phyloP scores from a whole-genome alignment of 2,113 vertebrate genomes.

The Anoura caudifer region DNA sequence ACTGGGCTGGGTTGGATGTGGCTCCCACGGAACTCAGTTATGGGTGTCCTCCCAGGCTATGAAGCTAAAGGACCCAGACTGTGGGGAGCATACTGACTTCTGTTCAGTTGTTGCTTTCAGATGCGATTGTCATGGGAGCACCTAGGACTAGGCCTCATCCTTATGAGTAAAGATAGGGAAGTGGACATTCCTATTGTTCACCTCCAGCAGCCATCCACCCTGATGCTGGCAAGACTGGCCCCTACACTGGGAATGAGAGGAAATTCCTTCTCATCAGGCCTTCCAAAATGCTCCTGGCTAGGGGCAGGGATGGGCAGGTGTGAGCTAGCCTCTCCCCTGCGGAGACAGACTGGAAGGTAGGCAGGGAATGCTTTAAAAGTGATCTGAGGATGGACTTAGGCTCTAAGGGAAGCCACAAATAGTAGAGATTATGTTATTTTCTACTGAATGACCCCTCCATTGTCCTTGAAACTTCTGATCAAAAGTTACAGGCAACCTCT shows the following conservation, averaged over 20 bases:
- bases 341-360: neutral
- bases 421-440: neutral
- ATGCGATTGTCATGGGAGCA: neutral
- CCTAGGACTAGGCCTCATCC: neutral
- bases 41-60: neutral
- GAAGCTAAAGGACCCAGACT: neutral
- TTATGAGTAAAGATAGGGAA: neutral
- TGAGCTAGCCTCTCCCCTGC: neutral
- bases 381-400: neutral
- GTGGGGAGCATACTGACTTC: neutral
- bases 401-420: neutral
- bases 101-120: neutral
- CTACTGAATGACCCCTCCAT: neutral
- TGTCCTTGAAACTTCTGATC: neutral
- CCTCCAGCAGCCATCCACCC: neutral
- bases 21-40: neutral
- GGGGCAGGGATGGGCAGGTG: too few species aligned
- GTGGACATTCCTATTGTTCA: neutral
- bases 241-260: neutral
- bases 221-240: neutral
- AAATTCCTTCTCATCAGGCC: neutral
- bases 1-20: neutral
- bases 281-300: neutral
- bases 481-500: neutral
- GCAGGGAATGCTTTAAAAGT: neutral